Base-by-base conservation (phyloP, 2,888 invertebrate species). In the Callosobruchus maculatus region DNA sequence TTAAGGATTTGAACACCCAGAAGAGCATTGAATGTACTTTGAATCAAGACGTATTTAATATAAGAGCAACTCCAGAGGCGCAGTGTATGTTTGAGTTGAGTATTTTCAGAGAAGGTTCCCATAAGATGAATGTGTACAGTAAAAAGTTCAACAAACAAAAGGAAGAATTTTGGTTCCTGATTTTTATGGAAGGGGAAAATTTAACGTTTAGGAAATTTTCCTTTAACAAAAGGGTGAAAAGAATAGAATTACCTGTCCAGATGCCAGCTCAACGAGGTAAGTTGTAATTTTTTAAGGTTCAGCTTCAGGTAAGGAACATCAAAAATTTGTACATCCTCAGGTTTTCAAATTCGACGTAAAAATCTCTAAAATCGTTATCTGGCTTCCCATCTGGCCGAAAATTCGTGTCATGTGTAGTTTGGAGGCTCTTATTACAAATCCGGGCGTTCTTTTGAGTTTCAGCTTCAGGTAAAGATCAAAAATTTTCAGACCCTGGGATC, bases 121-220 rank as follows among this genome's bases (percentile, higher is more conserved):
- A 79, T 66, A 84, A 84, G 78, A 82, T 84, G 80, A 90, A 88
- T 82, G 90, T 90, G 80, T 95, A 94, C n/a, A 93, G 96, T 76
- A 95, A 96, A 0, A 92, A 93, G 77, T 99, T 97, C 89, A 93
- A 96, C 0, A 97, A 98, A 85, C 93, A 93, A 67, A 99, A 98
- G 88, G 96, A 95, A 84, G 98, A 98, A 85, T 96, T 97, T 74
- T 99, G 99, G 99, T 94, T 98, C 87, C 84, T 97, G 0, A 90
- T 97, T 0, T 88, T 99, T 9, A 98, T 97, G 0, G 87, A 91
- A 22, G 87, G 91, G 21, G 88, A 88, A 0, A 90, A 90, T 22
- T 95, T 97, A 82, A 88, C 98, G 66, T 86, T 94, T 77, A 96
- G 97, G 0, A 87, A 98, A 83, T 97, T 97, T 85, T 88, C 98